A percentile compares a stretch with the other conserved stretches of the same genome.
These are phyloP conservation scores for Lithobates sylvaticus DNA, from an alignment of 2,797 vertebrate genomes.

Conservation along the genomic window DNA sequence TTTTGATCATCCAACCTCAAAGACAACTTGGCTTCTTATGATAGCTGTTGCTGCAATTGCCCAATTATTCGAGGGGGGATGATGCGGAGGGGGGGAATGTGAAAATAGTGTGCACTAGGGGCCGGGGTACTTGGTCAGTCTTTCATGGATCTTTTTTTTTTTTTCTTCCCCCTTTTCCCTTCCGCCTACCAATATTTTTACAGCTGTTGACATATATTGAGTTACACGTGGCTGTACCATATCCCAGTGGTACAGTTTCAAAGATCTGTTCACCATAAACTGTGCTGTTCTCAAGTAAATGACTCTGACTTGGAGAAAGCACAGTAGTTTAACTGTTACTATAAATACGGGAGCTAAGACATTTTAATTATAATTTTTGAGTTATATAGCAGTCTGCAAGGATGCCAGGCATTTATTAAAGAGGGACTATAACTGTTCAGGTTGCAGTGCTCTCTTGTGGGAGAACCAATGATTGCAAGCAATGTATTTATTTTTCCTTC, in stretches of 20 bases:
- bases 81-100: conserved; percentile 61
- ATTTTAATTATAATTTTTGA: conserved; percentile 88
- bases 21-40: conserved; percentile 76
- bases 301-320: conserved; percentile 85
- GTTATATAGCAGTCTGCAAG: conserved; percentile 78
- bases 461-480: conserved; percentile 75
- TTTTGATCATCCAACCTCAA: conserved; percentile 84
- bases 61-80: conserved; percentile 80
- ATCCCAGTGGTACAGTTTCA: conserved; percentile 83
- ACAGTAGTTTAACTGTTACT: conserved; percentile 86
- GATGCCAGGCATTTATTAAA: conserved; percentile 74
- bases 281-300: conserved; percentile 83
- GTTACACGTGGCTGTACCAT: conserved; percentile 86
- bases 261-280: conserved; percentile 87
- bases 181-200: conserved; percentile 83
- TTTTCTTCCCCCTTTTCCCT: conserved; percentile 64
- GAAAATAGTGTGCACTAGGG: conserved; percentile 78
- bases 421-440: conserved; percentile 70
- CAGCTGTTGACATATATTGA: conserved; percentile 91
- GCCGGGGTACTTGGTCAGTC: conserved; percentile 80
- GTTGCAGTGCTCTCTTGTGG: conserved; percentile 80
- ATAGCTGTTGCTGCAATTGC: conserved; percentile 79
- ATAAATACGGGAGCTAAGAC: conserved; percentile 86
- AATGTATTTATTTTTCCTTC: conserved; percentile 30
- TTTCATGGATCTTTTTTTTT: conserved; percentile 71